Evolutionary conservation across 2,888 invertebrate species (phyloP).

Genomic region (Gisinianus flammeolus): DNA sequence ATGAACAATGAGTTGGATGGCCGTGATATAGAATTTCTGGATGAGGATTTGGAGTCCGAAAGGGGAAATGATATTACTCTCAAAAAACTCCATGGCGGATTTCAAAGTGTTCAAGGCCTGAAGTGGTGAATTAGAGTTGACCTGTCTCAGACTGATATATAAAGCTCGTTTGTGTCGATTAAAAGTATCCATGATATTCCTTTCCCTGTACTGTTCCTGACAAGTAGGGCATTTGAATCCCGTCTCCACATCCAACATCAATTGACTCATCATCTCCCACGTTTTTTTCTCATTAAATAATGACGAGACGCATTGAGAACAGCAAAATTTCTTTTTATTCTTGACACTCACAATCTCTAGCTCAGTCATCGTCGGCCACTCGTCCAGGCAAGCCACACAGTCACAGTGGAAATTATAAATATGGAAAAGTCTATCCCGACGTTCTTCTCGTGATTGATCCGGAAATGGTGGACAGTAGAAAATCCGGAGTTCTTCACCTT

Average conservation of each 20-base stretch:
- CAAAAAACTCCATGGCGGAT: not conserved
- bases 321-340: not conserved
- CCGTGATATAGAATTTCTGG: not conserved
- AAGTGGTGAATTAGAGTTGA: not conserved
- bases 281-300: not conserved
- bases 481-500: not conserved
- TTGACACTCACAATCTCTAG: not conserved
- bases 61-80: not conserved
- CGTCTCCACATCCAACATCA: not conserved
- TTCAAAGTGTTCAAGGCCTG: not conserved
- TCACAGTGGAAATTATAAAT: not conserved
- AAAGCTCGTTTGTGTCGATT: not conserved
- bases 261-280: not conserved
- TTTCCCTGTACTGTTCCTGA: not conserved
- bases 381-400: not conserved
- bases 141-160: not conserved
- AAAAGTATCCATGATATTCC: not conserved
- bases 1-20: not conserved
- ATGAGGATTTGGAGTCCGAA: not conserved
- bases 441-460: not conserved
- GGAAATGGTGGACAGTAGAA: slow-evolving; percentile 7
- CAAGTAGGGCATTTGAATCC: not conserved
- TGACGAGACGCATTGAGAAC: not conserved
- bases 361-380: not conserved
- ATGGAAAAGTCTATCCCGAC: not conserved